Evolutionary conservation across 1,140 invertebrate genomes (phyloP), one percentile per base, ranked within the genome.

Genomic region (Apis cerana): DNA sequence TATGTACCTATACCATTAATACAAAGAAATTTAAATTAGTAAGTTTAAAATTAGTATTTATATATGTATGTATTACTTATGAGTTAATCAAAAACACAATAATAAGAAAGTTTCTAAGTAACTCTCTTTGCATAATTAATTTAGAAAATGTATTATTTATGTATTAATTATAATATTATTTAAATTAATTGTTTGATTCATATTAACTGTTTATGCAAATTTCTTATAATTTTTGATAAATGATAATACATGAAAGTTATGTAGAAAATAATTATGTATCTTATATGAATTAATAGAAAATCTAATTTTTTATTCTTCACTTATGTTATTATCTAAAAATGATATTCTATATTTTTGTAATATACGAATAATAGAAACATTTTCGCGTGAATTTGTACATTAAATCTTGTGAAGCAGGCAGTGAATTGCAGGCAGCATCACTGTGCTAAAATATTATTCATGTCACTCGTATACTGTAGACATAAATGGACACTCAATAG

Each of bases 1-100:
- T 12, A 21, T 84, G 75, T 84, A 79, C 83, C 80, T 84, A 87
- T 89, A 84, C 85, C 85, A 89, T 89, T 88, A 83, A 70, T 89
- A 89, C 84, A 90, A 86, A 86, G 83, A 89, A 90, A 86, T 88
- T 88, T 56, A 19, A 69, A 83, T 82, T 75, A 77, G 33, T 75
- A 15, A 61, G 54, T 62, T 82, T 81, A 75, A 75, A 77, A 54
- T 82, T 76, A 70, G 17, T 50, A 79, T 12, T 48, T 87, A 74
- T 75, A 72, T 74, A 80, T 19, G 11, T 71, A 75, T 69, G n/a
- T 71, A 75, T 69, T 48, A 70, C 21, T 33, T 23, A 68, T 58
- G 17, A 80, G 48, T 74, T n/a, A 65, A 21, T 77, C 43, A 68
- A 80, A 62, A 81, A 65, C 58, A 64, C 21, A 80, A 76, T 33